A percentile compares a stretch with the other conserved stretches of the same genome.
Evolutionary conservation across 2,797 vertebrate species (phyloP).

Genomic region (Channa striata): DNA sequence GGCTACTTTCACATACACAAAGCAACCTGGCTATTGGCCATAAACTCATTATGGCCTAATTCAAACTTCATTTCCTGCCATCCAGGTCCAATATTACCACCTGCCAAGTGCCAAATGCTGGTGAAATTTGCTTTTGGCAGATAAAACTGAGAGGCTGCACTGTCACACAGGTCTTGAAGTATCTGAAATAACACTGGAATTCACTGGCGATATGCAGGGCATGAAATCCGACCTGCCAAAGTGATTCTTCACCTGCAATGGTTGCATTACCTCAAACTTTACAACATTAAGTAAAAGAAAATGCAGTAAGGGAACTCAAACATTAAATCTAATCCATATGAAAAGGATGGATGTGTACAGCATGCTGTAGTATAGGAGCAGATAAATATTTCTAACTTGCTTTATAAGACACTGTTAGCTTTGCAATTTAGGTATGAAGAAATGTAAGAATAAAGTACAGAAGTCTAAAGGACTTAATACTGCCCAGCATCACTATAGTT

Average conservation of each 20-base stretch:
- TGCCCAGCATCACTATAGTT: background rate
- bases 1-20: constrained; percentile 49
- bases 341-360: too few relatives aligned
- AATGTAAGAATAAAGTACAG: too few relatives aligned
- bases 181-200: constrained; percentile 19
- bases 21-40: constrained; percentile 64
- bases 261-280: background rate
- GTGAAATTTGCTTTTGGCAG: constrained; percentile 44
- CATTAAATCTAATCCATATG: too few relatives aligned
- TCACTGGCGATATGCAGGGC: background rate
- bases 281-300: background rate
- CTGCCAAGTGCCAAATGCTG: constrained; percentile 66
- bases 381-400: background rate
- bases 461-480: too few relatives aligned
- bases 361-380: background rate
- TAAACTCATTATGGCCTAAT: constrained; percentile 62
- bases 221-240: background rate
- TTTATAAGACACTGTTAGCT: background rate
- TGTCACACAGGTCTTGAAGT: constrained; percentile 3
- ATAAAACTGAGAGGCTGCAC: constrained; percentile 16
- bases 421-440: background rate
- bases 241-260: background rate
- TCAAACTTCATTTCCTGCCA: constrained; percentile 68
- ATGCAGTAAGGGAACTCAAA: too few relatives aligned
- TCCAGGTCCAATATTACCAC: constrained; percentile 65